Percentiles rank a stretch among this genome's conserved stretches.
Conservation (phyloP, 2,113 vertebrate species). For the Engraulis encrasicolus region DNA sequence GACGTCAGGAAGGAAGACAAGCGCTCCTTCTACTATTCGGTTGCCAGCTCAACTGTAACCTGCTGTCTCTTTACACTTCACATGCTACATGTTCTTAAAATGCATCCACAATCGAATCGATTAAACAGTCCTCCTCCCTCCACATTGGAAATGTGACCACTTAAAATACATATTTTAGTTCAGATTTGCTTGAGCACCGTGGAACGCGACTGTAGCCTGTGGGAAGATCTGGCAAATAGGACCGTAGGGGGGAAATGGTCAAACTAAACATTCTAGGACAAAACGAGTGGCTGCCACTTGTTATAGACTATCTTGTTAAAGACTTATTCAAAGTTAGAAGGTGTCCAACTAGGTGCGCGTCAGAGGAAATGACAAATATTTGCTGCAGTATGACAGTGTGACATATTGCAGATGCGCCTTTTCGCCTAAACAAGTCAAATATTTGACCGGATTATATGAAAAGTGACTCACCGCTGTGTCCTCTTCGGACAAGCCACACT, state of each 20-base stretch:
- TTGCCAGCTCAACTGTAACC: background rate
- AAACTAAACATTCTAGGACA: no score
- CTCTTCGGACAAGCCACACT: slow-evolving; percentile 71
- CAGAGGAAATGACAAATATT: background rate
- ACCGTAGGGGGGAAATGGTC: no score
- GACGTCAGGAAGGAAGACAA: background rate
- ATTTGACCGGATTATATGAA: background rate
- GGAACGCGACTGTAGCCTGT: no score
- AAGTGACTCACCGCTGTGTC: slow-evolving; percentile 64
- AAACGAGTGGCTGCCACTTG: no score
- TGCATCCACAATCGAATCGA: background rate
- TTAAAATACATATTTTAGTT: no score
- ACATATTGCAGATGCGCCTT: background rate
- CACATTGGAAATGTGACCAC: no score
- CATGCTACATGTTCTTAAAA: background rate
- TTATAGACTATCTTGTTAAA: no score
- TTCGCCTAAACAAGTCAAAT: background rate
- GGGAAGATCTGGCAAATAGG: no score
- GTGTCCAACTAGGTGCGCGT: no score
- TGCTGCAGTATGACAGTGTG: background rate
- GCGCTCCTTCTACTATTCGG: background rate
- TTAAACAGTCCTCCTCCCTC: background rate
- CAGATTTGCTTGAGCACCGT: no score
- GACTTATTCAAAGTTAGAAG: no score
- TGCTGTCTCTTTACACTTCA: background rate